Conservation (phyloP, 2,113 vertebrate species). For the Pantherophis guttatus region DNA sequence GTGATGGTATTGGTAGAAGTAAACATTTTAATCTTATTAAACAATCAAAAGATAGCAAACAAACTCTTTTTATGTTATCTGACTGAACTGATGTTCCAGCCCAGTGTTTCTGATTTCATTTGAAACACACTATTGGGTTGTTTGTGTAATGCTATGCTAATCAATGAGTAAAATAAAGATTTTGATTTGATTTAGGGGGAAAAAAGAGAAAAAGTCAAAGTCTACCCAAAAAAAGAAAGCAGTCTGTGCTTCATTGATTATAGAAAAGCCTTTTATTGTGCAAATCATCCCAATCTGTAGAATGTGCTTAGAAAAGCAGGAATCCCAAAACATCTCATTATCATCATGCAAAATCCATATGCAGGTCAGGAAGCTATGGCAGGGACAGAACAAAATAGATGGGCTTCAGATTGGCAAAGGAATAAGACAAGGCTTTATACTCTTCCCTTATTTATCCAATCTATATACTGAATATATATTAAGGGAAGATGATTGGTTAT, state of each 20-base stretch:
- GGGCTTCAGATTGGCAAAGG: not conserved
- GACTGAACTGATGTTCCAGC: not conserved
- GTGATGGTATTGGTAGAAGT: not conserved
- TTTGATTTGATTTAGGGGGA: not conserved
- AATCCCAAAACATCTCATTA: not conserved
- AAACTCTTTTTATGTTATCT: not conserved
- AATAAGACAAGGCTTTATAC: not conserved
- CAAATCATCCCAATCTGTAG: not conserved
- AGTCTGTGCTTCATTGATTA: not conserved
- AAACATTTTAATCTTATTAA: not conserved
- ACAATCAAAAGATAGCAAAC: not conserved
- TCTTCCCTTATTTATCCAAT: not conserved
- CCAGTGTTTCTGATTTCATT: not conserved
- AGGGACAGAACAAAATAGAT: not conserved
- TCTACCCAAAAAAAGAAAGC: not conserved
- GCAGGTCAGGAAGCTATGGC: not conserved
- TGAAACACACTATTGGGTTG: not conserved
- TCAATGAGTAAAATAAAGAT: not conserved
- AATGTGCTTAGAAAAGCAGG: not conserved
- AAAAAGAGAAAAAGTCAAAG: not conserved
- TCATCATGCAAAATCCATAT: not conserved
- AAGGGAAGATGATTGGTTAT: not conserved
- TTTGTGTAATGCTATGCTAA: not conserved
- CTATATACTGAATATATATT: not conserved
- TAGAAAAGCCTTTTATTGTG: not conserved